Base-by-base conservation (phyloP, 2,113 vertebrate genomes). In the Procavia capensis region DNA sequence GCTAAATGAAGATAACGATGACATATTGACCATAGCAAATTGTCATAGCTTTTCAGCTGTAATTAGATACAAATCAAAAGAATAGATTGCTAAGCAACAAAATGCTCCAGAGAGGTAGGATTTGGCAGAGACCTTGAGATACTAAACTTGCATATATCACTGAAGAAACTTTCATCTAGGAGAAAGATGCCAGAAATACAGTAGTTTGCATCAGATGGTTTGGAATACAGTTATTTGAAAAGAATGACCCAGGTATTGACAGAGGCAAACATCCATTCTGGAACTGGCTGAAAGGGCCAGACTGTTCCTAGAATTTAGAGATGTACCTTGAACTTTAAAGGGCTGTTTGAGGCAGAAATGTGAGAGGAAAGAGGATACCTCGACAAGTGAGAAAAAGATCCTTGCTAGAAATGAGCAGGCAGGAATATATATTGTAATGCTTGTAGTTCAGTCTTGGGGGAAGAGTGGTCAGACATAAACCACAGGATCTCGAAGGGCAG, bases 291-390 rank as follows among this genome's bases (percentile, higher is more conserved):
- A 24, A 75, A 31, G 47, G 90, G n/a, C 1, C 82, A 10, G 74
- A 59, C 29, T 4, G 0, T 61, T 93, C 86, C 76, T 54, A 91
- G 87, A 85, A 94, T 64, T 92, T 68, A n/a, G 79, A 79, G 39
- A 4, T 66, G 36, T 8, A 75, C 63, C 50, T 82, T 91, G 93
- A 54, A 88, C 82, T 68, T 17, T 11, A 27, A 63, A 83, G 63
- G 68, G 45, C 47, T 57, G 66, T 36, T 36, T 34, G 45, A 90
- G 78, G 82, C 50, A 72, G 29, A 61, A 78, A 6, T 9, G 8
- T 31, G 63, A 79, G 43, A 25, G 43, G 34, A 29, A 45, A n/a
- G 54, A 43, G 66, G 82, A 82, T 31, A 66, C 63, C 61, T 74
- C 63, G n/a, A 17, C 54, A 27, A 0, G 4, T 59, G 47, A 25